These are phyloP conservation scores for Mallateleia sp. DNA, from an alignment of 2,888 invertebrate genomes.

Conservation along the genomic window DNA sequence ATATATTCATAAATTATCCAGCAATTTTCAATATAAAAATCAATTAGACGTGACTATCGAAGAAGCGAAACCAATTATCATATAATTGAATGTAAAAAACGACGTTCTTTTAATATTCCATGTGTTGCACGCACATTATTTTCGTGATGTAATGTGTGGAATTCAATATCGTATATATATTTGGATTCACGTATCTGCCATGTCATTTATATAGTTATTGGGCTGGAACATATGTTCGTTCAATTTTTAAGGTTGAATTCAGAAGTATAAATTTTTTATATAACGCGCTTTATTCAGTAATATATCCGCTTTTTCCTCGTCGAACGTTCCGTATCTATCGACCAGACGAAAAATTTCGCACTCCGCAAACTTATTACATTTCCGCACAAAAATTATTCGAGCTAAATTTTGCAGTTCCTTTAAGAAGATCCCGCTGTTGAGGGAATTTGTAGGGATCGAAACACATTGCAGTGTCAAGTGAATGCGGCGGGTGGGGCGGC, in stretches of 20 bases:
- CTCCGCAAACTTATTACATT: constrained; percentile 32
- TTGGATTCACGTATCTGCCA: constrained; percentile 42
- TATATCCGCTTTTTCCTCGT: constrained; percentile 19
- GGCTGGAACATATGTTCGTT: constrained; percentile 33
- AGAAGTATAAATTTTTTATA: constrained; percentile 47
- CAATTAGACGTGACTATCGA: background rate
- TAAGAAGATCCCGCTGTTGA: constrained; percentile 18
- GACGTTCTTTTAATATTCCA: background rate
- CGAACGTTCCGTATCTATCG: constrained; percentile 1
- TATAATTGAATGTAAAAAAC: background rate
- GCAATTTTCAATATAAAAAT: too few relatives aligned
- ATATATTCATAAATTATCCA: too few relatives aligned
- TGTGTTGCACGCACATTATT: constrained; percentile 19
- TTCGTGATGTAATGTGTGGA: constrained; percentile 51
- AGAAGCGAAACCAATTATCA: background rate
- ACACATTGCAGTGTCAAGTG: constrained; percentile 38
- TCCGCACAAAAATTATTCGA: constrained; percentile 29
- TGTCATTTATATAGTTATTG: constrained; percentile 46
- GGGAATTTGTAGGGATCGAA: constrained; percentile 30
- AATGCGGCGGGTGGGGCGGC: constrained; percentile 7
- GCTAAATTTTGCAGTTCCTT: constrained; percentile 1
- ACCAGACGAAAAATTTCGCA: constrained; percentile 15
- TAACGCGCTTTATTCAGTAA: constrained; percentile 25
- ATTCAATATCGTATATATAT: constrained; percentile 42
- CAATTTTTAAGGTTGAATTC: constrained; percentile 32